Evolutionary conservation across 2,113 vertebrate species (phyloP).

Genomic region (Zapornia atra): DNA sequence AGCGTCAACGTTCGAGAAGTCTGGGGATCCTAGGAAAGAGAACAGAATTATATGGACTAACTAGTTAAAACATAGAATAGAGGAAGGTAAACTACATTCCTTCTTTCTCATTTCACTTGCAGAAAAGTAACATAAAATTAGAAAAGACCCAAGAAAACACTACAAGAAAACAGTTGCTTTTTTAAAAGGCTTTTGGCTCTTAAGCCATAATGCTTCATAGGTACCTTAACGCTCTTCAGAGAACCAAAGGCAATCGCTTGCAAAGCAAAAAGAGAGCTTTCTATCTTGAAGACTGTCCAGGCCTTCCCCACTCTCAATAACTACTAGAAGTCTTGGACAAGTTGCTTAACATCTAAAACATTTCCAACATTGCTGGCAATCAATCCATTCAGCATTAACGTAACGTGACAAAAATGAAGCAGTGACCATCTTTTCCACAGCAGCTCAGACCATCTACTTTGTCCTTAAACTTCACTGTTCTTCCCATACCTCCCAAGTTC

Average conservation of each 20-base stretch:
- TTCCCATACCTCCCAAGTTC: background rate
- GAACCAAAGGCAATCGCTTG: background rate
- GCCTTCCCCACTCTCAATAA: background rate
- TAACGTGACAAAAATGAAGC: background rate
- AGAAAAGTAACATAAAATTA: background rate
- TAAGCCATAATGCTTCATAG: background rate
- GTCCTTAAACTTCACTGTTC: background rate
- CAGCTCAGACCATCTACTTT: background rate
- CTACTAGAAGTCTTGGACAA: background rate
- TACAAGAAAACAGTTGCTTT: background rate
- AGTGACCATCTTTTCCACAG: background rate
- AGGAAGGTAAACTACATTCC: background rate
- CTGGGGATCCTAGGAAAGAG: constrained; percentile 84
- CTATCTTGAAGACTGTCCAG: background rate
- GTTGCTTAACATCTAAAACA: background rate
- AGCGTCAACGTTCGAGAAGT: constrained; percentile 95
- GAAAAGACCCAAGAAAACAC: background rate
- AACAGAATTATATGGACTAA: background rate
- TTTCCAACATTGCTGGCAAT: background rate
- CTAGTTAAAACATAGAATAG: background rate
- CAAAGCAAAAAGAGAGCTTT: background rate
- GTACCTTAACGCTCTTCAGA: background rate
- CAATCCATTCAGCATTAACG: background rate
- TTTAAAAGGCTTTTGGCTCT: background rate
- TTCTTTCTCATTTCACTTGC: background rate